Percentiles rank a stretch among this genome's conserved stretches.
Evolutionary conservation across 2,888 invertebrate genomes (phyloP).

Genomic region (Microctonus brassicae): DNA sequence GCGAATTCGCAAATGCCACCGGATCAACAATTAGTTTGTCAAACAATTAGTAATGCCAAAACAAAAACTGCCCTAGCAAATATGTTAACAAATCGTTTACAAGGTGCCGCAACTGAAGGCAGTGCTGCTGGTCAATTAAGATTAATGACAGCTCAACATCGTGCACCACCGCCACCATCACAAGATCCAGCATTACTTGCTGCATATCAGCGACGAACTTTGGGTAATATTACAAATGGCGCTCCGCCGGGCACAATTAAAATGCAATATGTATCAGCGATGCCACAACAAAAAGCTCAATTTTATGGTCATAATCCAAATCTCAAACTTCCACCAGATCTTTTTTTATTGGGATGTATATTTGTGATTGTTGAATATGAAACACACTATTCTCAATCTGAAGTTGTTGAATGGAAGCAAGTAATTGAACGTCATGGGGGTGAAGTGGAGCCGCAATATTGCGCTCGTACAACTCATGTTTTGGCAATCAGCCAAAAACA

Average conservation of each 20-base stretch:
- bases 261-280: constrained; percentile 65
- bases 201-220: constrained; percentile 68
- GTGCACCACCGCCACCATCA: constrained; percentile 72
- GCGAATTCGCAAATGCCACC: constrained; percentile 63
- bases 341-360: constrained; percentile 93
- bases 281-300: constrained; percentile 76
- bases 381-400: constrained; percentile 74
- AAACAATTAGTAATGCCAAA: constrained; percentile 76
- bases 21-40: constrained; percentile 73
- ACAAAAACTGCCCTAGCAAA: constrained; percentile 96
- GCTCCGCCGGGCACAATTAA: constrained; percentile 64
- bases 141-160: constrained; percentile 88
- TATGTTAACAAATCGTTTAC: constrained; percentile 88
- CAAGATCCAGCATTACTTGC: constrained; percentile 67
- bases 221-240: constrained; percentile 73
- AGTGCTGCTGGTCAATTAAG: constrained; percentile 73
- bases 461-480: constrained; percentile 90
- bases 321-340: constrained; percentile 87
- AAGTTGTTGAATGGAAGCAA: constrained; percentile 78
- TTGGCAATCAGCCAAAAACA: constrained; percentile 92
- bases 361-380: constrained; percentile 91
- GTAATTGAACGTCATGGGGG: constrained; percentile 87
- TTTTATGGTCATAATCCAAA: constrained; percentile 96
- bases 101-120: constrained; percentile 72
- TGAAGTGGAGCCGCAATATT: constrained; percentile 88